Evolutionary conservation across 1,140 invertebrate genomes (phyloP).

Genomic region (Orius insidiosus): DNA sequence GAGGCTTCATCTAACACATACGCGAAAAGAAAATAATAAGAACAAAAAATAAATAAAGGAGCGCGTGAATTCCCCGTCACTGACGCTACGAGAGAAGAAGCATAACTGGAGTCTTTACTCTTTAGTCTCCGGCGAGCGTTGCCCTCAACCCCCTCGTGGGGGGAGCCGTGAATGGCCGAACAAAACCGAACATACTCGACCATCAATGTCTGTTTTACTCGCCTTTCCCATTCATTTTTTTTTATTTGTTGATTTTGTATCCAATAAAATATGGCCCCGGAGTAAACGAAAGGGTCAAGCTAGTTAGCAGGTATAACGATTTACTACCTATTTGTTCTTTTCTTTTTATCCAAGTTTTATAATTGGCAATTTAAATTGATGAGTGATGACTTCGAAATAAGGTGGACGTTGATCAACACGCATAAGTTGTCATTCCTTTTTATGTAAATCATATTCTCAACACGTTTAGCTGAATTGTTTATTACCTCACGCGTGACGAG

Average conservation of each 20-base stretch:
- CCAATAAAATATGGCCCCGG: slow-evolving; percentile 4
- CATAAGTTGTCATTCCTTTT: too few relatives aligned
- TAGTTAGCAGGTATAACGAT: slow-evolving; percentile 1
- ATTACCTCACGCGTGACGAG: too few relatives aligned
- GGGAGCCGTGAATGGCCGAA: not conserved
- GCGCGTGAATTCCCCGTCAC: not conserved
- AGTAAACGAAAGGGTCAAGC: not conserved
- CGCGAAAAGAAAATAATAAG: not conserved
- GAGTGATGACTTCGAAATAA: too few relatives aligned
- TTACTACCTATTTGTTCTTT: not conserved
- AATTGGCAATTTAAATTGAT: too few relatives aligned
- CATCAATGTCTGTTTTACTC: slow-evolving; percentile 2
- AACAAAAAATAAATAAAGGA: not conserved
- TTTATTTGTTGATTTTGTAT: slow-evolving; percentile 9
- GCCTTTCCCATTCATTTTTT: not conserved
- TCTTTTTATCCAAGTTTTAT: too few relatives aligned
- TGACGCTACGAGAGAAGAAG: slow-evolving; percentile 1
- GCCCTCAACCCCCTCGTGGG: slow-evolving; percentile 4
- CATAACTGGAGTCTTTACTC: not conserved
- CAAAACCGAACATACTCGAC: slow-evolving; percentile 2
- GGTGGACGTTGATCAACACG: too few relatives aligned
- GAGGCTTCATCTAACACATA: not conserved
- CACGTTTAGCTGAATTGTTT: too few relatives aligned
- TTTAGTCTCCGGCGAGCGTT: slow-evolving; percentile 5
- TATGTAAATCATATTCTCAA: too few relatives aligned